Evolutionary conservation across 2,113 vertebrate genomes (phyloP), one percentile per base, ranked within the genome.

Genomic region (Pterocles orientalis): DNA sequence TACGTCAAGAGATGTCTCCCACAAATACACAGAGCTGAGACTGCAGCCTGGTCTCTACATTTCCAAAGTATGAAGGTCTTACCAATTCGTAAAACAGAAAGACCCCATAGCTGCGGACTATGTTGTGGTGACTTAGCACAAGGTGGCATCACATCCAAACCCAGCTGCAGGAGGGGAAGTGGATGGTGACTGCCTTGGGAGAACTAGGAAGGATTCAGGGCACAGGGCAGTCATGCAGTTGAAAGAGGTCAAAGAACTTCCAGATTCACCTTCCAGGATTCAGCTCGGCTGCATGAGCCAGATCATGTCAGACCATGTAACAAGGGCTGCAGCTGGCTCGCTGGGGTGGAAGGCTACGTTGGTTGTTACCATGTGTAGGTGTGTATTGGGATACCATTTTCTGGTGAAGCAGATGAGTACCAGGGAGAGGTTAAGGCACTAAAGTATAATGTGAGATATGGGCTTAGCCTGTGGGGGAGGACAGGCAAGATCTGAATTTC

Each of bases 361-460:
- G 36, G 14, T 11, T 58, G 66, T 0, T 3, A 19, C 19, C 23
- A 6, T 14, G 15, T 31, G 19, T 28, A 7, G 5, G 7, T 78
- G 25, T 50, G 24, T 36, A 58, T 18, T n/a, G 34, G n/a, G 51
- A 50, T 45, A 51, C 31, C 19, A 70, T 77, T 57, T 69, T 61
- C 31, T 28, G 66, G 47, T 18, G 60, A 70, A 86, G 51, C 3
- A 56, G 12, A 71, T n/a, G 29, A 72, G 34, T n/a, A 86, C 4
- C 26, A 78, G 47, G 66, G 17, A 33, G 39, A 66, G 4, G 10
- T 50, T 64, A 76, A 92, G 34, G 12, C 45, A 47, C 36, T 66
- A 57, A 16, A 4, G n/a, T 2, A 0, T 58, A 21, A 25, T 16
- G 24, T 0, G 7, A 78, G 21, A 34, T 86, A 60, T 0, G 2